Base-by-base conservation (phyloP, 2,113 vertebrate genomes). In the Pseudolaguvia tuberculata region DNA sequence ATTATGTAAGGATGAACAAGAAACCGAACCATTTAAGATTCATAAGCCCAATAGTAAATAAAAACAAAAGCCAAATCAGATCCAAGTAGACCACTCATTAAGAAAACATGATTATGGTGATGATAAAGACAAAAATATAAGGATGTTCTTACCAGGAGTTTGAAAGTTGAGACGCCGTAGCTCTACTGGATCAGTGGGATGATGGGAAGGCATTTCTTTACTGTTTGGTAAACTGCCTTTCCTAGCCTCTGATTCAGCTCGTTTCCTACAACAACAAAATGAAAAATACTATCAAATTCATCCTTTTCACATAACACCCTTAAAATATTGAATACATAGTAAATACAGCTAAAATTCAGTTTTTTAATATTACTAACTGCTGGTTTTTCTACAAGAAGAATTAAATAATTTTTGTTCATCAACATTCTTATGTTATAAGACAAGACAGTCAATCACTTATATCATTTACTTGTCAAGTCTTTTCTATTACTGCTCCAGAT, bases 131-230 rank as follows among this genome's bases (percentile, higher is more conserved):
- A 4, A 21, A 47, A 59, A n/a, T 11, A n/a, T n/a, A 23, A 39
- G 29, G 48, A 6, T 0, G 13, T 23, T 79, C 92, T 91, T 89
- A 98, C 97, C 97, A 2, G 97, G 97, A 4, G 96, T 98, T 86
- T 99, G 97, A 86, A 98, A 99, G 90, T 99, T 98, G 88, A 99
- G 94, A 69, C 97, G 93, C 35, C 97, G 92, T 17, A 99, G 90
- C 83, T 99, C 97, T 27, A 99, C 97, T 0, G 97, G 97, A 74
- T 99, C 97, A 13, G 96, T 98, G 72, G 96, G 96, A 48, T 98
- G 93, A 71, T 96, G 97, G 56, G 95, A 93, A 0, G 95, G 94
- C 78, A 96, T 88, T 82, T 99, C 97, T 73, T 99, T 99, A 87
- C 88, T 96, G 88, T 96, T 96, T 15, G 96, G 96, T 45, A 99